A percentile compares a stretch with the other conserved stretches of the same genome.
Evolutionary conservation across 2,888 invertebrate species (phyloP).

Genomic region (Celastrina argiolus): DNA sequence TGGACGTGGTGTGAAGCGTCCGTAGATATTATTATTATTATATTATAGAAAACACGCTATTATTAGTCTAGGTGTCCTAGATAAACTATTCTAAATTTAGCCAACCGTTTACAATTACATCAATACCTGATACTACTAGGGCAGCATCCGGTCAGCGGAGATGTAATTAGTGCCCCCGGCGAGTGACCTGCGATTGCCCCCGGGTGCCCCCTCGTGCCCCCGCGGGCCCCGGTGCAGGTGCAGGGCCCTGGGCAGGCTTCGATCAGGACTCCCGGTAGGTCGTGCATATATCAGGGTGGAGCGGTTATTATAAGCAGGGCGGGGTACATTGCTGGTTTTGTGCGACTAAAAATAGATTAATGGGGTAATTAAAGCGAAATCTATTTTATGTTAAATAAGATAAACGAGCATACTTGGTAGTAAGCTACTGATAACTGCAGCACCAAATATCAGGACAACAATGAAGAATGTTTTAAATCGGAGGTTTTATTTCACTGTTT

Average conservation of each 20-base stretch:
- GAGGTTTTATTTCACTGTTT: too few species aligned
- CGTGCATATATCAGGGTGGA: neutral
- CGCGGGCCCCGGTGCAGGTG: neutral
- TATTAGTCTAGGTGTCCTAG: too few species aligned
- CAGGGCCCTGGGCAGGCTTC: conserved; percentile 4
- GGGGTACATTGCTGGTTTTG: conserved; percentile 4
- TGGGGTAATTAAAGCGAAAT: neutral
- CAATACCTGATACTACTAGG: neutral
- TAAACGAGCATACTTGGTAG: too few species aligned
- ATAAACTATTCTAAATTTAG: too few species aligned
- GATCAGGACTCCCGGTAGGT: neutral
- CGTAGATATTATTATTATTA: too few species aligned
- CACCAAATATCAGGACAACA: too few species aligned
- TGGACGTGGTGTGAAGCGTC: too few species aligned
- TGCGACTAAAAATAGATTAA: neutral
- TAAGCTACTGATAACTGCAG: too few species aligned
- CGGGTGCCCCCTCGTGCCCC: neutral
- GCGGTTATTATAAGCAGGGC: neutral
- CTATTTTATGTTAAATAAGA: too few species aligned
- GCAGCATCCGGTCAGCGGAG: neutral
- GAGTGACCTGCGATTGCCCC: neutral
- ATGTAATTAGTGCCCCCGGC: neutral
- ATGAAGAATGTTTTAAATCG: too few species aligned
- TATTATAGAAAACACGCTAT: too few species aligned
- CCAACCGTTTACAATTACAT: neutral